Evolutionary conservation across 2,113 vertebrate genomes (phyloP).

Genomic region (rabbit (Oryctolagus cuniculus)): DNA sequence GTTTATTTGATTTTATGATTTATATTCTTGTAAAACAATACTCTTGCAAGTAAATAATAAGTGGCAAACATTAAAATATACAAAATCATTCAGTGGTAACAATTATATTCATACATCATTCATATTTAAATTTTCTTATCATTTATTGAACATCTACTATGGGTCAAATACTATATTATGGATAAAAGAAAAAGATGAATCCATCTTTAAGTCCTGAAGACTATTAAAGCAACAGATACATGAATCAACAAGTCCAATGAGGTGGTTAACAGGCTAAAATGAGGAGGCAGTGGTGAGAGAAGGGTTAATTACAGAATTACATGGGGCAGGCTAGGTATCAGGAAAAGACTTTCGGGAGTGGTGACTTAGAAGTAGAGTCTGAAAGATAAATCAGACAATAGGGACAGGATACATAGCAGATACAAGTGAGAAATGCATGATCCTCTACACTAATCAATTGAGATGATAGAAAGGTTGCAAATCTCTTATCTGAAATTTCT

Average conservation of each 20-base stretch:
- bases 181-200: neutral
- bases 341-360: neutral
- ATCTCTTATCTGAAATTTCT: too few relatives aligned
- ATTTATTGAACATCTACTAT: neutral
- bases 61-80: constrained; percentile 56
- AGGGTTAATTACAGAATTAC: neutral
- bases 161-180: neutral
- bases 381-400: neutral
- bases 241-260: neutral
- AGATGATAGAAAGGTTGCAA: neutral
- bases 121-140: neutral
- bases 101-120: constrained; percentile 7
- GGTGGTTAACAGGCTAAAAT: neutral
- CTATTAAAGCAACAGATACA: neutral
- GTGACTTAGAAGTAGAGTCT: neutral
- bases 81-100: neutral
- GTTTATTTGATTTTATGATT: constrained; percentile 52
- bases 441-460: neutral
- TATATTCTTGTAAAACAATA: constrained; percentile 59
- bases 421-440: rapidly evolving
- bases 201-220: neutral
- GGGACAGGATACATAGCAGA: too few relatives aligned
- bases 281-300: neutral
- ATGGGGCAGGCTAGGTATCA: neutral
- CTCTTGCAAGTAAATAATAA: constrained; percentile 39